A percentile compares a stretch with the other conserved stretches of the same genome.
Evolutionary conservation across 2,797 vertebrate genomes (phyloP).

Genomic region (Acomys russatus): DNA sequence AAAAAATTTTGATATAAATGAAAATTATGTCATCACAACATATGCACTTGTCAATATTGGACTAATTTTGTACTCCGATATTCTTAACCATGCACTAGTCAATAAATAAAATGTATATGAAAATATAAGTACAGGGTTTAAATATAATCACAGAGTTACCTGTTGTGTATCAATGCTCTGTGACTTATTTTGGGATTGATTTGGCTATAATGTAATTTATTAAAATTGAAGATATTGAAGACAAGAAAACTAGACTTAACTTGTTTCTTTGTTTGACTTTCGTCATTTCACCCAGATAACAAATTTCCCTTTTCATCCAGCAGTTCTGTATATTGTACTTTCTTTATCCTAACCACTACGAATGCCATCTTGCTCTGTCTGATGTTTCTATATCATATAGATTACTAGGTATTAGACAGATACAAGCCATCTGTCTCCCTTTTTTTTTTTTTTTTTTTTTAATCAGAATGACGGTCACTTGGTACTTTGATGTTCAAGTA

Average conservation of each 20-base stretch:
- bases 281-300: neutral
- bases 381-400: neutral
- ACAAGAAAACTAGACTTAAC: neutral
- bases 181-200: neutral
- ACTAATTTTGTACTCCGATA: neutral
- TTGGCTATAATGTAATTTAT: neutral
- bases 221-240: neutral
- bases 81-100: neutral
- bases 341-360: neutral
- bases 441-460: too few relatives aligned
- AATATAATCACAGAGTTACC: neutral
- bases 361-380: neutral
- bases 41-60: neutral
- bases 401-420: rapidly evolving
- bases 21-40: neutral
- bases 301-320: neutral
- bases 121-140: neutral
- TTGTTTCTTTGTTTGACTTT: neutral
- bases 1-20: neutral
- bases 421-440: neutral
- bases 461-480: neutral
- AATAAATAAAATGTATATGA: neutral
- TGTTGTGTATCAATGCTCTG: neutral
- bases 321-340: neutral
- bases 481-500: neutral